Evolutionary conservation across 2,113 vertebrate species (phyloP), one percentile per base, ranked within the genome.

Genomic region (Triplophysa rosa): DNA sequence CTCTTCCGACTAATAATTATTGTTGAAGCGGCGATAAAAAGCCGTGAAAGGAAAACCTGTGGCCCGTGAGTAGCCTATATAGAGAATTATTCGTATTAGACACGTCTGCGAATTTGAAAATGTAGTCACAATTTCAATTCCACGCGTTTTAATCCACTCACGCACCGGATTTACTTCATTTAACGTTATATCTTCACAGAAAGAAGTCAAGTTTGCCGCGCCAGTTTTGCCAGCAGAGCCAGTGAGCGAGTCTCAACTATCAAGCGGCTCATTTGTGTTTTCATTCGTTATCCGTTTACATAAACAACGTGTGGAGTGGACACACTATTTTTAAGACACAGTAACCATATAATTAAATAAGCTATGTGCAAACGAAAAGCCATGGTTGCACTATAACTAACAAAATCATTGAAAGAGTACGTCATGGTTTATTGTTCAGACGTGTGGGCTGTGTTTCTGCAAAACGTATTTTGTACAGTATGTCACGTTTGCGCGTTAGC

Each of bases 131-230:
- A 8, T 45, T 45, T 10, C 37, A 62, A 23, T 26, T 17, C 58
- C 40, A 72, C 52, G 2, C 54, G 52, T 72, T 54, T 33, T 45
- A 19, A 33, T 69, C 14, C 0, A 40, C 54, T 16, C 69, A 26
- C 68, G 7, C 19, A 37, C 6, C 4, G 11, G 69, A 40, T 61
- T 72, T 16, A 23, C 3, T 61, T 42, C 3, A 59, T 59, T 37
- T n/a, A n/a, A n/a, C n/a, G n/a, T n/a, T 40, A 40, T 59, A n/a
- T 23, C 54, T 72, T 40, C n/a, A 72, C 33, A 42, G 70, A 72
- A 59, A 52, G 67, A 71, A 71, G 49, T 72, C 70, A 72, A 72
- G 29, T 72, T 72, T 72, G 10, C 21, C 69, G 19, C 21, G 3
- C 19, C 69, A 19, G n/a, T 71, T 58, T 19, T 8, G 54, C 16